A percentile compares a stretch with the other conserved stretches of the same genome.
Conservation (phyloP, 1,140 invertebrate genomes). For the Leguminivora glycinivorella region DNA sequence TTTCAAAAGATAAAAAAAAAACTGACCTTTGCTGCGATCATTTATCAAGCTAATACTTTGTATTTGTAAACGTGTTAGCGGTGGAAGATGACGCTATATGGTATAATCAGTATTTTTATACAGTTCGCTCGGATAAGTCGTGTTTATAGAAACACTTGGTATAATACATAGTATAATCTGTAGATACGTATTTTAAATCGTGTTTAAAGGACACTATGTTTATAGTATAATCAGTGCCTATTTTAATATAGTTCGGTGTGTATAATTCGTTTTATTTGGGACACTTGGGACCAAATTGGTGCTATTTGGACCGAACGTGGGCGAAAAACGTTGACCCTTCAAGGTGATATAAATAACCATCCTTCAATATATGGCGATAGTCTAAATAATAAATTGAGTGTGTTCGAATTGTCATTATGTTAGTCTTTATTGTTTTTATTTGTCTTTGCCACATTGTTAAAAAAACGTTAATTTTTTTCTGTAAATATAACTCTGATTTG, state of each 20-base stretch:
- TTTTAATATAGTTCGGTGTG: no score
- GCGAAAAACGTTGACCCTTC: constrained; percentile 60
- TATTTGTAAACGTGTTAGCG: neutral
- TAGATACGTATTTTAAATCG: no score
- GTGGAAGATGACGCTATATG: neutral
- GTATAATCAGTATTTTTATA: neutral
- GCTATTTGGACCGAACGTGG: constrained; percentile 42
- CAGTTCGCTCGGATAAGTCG: neutral
- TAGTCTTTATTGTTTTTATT: no score
- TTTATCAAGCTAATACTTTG: neutral
- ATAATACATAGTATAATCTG: no score
- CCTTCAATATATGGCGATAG: neutral
- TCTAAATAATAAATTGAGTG: neutral
- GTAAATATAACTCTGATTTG: no score
- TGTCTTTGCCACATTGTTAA: neutral
- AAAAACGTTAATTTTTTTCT: neutral
- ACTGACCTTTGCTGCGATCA: constrained; percentile 28
- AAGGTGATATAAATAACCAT: constrained; percentile 45
- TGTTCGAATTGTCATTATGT: neutral
- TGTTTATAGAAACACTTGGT: no score
- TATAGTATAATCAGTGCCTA: no score
- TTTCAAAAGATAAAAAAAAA: constrained; percentile 29
- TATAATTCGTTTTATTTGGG: no score
- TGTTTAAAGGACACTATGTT: no score
- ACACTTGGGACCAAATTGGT: constrained; percentile 7